Percentiles rank a stretch among this genome's conserved stretches.
Conservation (phyloP, 2,797 vertebrate genomes). For the Siniperca scherzeri region DNA sequence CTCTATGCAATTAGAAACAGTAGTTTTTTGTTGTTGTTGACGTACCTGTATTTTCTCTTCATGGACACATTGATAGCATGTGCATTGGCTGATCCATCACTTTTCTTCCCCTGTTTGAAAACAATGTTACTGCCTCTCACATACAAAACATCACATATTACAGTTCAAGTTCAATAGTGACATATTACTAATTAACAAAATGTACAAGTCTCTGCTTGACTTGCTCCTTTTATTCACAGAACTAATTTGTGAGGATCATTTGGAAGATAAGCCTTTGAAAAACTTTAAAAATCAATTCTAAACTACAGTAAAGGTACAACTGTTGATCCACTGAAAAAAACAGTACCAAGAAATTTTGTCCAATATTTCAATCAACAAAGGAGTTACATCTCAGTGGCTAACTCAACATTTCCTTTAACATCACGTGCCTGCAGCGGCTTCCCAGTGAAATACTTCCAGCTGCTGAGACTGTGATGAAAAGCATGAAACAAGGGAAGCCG, state of each 20-base stretch:
- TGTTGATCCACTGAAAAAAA: background rate
- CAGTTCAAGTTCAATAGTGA: background rate
- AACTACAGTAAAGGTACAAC: background rate
- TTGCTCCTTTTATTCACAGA: background rate
- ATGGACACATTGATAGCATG: constrained; percentile 94
- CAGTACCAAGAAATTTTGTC: background rate
- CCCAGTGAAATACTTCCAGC: background rate
- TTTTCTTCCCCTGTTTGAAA: constrained; percentile 91
- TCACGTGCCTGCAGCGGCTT: background rate
- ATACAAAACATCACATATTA: background rate
- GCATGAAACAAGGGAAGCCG: too few relatives aligned
- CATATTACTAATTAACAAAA: background rate
- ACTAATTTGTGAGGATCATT: background rate
- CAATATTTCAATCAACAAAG: background rate
- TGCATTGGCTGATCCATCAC: constrained; percentile 91
- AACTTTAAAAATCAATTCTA: background rate
- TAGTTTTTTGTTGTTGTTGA: background rate
- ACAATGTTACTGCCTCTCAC: constrained; percentile 28
- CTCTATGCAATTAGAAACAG: background rate
- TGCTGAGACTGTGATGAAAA: background rate
- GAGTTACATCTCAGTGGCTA: background rate
- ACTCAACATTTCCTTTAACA: background rate
- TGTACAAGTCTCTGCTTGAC: background rate
- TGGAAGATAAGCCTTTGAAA: background rate
- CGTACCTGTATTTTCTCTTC: constrained; percentile 97